Percentiles rank a stretch among this genome's conserved stretches.
Evolutionary conservation across 1,140 invertebrate genomes (phyloP).

Genomic region (Drosophila ohnishii): DNA sequence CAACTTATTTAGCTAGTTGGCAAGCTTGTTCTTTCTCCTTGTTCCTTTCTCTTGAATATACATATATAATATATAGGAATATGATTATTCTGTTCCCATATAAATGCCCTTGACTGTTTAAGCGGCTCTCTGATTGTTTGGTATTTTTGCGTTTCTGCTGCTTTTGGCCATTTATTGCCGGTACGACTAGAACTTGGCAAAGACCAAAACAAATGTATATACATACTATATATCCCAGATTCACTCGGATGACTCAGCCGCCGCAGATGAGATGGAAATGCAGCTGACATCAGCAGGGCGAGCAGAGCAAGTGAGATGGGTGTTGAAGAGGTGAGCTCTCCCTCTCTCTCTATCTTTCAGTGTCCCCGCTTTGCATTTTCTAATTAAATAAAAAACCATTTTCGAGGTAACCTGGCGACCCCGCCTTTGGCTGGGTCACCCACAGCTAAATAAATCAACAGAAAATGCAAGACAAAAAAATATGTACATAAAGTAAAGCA

Average conservation of each 20-base stretch:
- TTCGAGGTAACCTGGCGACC: conserved; percentile 35
- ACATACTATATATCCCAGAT: conserved; percentile 12
- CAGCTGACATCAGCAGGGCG: conserved; percentile 35
- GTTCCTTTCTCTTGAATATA: not conserved
- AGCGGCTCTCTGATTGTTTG: conserved; percentile 17
- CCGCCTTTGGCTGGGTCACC: conserved; percentile 26
- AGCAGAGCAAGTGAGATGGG: conserved; percentile 4
- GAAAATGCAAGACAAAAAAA: not conserved
- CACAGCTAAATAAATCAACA: conserved; percentile 27
- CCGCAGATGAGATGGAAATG: conserved; percentile 26
- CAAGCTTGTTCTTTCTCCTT: no score
- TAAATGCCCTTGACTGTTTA: not conserved
- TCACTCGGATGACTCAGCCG: conserved; percentile 23
- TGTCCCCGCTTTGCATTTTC: conserved; percentile 14
- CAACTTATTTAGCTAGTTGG: not conserved
- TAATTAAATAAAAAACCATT: conserved; percentile 37
- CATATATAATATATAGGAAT: not conserved
- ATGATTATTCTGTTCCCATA: not conserved
- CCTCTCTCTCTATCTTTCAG: not conserved
- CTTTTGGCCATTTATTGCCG: conserved; percentile 48
- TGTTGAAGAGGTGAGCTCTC: conserved; percentile 14
- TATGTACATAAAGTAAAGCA: conserved; percentile 14
- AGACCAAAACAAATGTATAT: conserved; percentile 43
- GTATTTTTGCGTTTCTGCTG: conserved; percentile 33
- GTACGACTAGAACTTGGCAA: conserved; percentile 43